These are phyloP conservation scores for Xerus rutilus DNA, from an alignment of 2,797 vertebrate species.

Conservation along the genomic window DNA sequence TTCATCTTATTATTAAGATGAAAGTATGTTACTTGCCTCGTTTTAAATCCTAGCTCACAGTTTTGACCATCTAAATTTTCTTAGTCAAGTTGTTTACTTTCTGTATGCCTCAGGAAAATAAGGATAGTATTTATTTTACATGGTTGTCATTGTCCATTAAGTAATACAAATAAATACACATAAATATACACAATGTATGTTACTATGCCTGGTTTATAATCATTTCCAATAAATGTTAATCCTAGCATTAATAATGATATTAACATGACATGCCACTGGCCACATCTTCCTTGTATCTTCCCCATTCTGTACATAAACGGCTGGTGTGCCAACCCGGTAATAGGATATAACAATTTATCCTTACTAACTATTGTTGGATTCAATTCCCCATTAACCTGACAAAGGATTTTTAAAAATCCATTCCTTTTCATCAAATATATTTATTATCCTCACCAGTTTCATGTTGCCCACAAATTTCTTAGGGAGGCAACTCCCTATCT, in stretches of 20 bases:
- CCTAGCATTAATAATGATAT: background rate
- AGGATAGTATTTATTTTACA: background rate
- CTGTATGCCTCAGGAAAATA: background rate
- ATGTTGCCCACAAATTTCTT: background rate
- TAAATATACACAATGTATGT: background rate
- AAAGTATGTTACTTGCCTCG: background rate
- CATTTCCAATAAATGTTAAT: background rate
- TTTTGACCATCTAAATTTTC: background rate
- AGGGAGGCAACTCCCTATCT: background rate
- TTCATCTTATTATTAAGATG: background rate
- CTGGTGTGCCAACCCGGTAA: background rate
- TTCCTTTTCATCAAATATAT: conserved; percentile 22
- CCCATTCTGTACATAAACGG: background rate
- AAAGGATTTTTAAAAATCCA: background rate
- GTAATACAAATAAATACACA: background rate
- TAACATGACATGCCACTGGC: background rate
- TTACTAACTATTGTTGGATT: background rate
- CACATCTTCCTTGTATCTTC: background rate
- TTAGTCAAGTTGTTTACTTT: conserved; percentile 35
- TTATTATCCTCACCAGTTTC: background rate
- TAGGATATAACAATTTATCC: background rate
- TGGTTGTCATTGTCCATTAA: background rate
- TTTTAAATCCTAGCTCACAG: background rate
- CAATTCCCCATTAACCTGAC: background rate
- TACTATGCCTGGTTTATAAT: background rate